A percentile compares a stretch with the other conserved stretches of the same genome.
Evolutionary conservation across 2,888 invertebrate genomes (phyloP).

Genomic region (Agrotis segetum): DNA sequence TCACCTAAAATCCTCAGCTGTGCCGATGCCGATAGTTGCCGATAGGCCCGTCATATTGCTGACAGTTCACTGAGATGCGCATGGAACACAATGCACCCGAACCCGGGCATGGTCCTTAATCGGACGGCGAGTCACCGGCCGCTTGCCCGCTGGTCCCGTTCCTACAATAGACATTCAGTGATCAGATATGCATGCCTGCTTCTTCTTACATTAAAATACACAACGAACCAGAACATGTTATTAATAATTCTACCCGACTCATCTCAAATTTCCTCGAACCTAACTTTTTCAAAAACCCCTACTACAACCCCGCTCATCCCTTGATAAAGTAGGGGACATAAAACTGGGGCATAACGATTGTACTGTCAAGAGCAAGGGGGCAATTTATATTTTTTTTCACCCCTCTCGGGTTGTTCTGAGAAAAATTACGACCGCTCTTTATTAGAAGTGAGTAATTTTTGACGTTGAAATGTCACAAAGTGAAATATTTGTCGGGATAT

Average conservation of each 20-base stretch:
- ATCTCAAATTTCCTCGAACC: constrained; percentile 19
- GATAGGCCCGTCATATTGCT: no score
- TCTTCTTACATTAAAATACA: neutral
- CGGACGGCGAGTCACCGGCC: no score
- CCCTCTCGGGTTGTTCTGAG: constrained; percentile 65
- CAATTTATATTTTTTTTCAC: constrained; percentile 78
- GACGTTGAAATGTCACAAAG: constrained; percentile 57
- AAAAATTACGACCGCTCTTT: constrained; percentile 73
- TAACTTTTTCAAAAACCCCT: constrained; percentile 51
- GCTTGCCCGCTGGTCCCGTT: no score
- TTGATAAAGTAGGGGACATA: constrained; percentile 83
- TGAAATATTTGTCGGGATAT: constrained; percentile 42
- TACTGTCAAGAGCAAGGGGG: constrained; percentile 83
- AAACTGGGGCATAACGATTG: constrained; percentile 83
- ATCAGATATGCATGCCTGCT: neutral
- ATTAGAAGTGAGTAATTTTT: constrained; percentile 75
- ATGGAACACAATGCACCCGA: no score
- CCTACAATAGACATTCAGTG: no score
- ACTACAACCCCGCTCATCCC: constrained; percentile 73
- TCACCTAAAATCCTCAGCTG: no score
- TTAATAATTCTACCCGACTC: constrained; percentile 8
- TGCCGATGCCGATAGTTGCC: no score
- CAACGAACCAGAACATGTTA: neutral
- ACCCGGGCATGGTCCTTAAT: no score
- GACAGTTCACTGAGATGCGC: no score